Evolutionary conservation across 2,113 vertebrate species (phyloP).

Genomic region (Ptychochromis oligacanthus): DNA sequence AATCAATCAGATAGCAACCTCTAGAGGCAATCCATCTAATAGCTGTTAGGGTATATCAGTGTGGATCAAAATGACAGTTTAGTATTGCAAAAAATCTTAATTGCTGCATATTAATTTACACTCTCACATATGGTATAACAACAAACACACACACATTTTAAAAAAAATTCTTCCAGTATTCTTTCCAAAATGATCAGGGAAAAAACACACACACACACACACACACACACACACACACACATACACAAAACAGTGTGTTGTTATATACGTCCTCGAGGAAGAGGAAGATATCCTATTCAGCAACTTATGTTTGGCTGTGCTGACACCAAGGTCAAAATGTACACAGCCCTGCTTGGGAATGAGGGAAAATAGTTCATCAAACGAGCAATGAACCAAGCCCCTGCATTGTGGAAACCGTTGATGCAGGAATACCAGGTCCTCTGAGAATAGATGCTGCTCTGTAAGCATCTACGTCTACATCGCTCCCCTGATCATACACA

Average conservation of each 20-base stretch:
- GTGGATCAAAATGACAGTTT: not conserved
- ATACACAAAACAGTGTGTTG: constrained; percentile 10
- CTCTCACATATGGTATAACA: too few species aligned
- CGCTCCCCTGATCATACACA: constrained; percentile 37
- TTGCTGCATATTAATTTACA: too few species aligned
- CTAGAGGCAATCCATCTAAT: too few species aligned
- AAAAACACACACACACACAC: too few species aligned
- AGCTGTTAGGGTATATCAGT: not conserved
- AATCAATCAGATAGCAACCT: too few species aligned
- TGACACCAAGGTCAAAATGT: constrained; percentile 72
- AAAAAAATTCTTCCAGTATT: not conserved
- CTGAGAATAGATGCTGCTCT: constrained; percentile 57
- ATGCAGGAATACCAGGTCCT: constrained; percentile 66
- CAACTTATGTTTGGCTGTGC: constrained; percentile 68
- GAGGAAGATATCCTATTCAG: constrained; percentile 62
- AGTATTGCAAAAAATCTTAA: not conserved
- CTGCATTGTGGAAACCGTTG: constrained; percentile 67
- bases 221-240: not conserved
- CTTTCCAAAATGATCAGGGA: not conserved
- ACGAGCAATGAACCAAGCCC: constrained; percentile 45
- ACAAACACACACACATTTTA: not conserved
- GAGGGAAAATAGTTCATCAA: constrained; percentile 68
- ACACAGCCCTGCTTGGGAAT: constrained; percentile 32
- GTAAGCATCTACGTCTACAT: constrained; percentile 52
- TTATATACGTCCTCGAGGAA: constrained; percentile 46